phyloP scores from a whole-genome alignment of 2,888 invertebrate genomes.

The Mesochorus sp. region DNA sequence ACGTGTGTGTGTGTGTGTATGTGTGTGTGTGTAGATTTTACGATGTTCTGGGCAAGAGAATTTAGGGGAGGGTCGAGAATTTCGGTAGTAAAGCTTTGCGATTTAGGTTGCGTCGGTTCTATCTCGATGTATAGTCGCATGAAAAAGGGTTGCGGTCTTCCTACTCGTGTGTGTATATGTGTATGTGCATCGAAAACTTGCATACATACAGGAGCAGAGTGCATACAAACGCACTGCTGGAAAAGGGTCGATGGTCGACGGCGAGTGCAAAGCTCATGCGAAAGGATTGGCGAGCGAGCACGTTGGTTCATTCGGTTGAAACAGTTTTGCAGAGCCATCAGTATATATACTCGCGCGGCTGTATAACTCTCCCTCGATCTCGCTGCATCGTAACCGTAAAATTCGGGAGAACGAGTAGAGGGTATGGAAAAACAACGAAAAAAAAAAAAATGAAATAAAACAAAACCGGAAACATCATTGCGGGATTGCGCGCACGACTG shows the following conservation, averaged over 20 bases:
- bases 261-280: background rate
- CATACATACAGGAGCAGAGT: background rate
- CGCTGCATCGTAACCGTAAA: conserved; percentile 9
- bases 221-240: background rate
- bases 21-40: no score
- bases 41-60: no score
- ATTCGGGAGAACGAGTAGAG: background rate
- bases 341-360: background rate
- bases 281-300: background rate
- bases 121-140: no score
- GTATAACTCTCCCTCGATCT: conserved; percentile 17
- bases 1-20: no score
- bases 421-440: no score
- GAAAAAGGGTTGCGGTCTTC: background rate
- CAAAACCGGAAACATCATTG: conserved; percentile 10
- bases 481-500: no score
- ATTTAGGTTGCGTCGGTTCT: no score
- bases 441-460: background rate
- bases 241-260: background rate
- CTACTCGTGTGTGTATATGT: background rate
- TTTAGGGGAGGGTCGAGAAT: no score
- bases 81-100: no score
- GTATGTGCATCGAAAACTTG: no score
- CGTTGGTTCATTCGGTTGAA: background rate
- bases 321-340: background rate